A percentile compares a stretch with the other conserved stretches of the same genome.
Conservation (phyloP, 2,888 invertebrate genomes). For the Graphium colonna region DNA sequence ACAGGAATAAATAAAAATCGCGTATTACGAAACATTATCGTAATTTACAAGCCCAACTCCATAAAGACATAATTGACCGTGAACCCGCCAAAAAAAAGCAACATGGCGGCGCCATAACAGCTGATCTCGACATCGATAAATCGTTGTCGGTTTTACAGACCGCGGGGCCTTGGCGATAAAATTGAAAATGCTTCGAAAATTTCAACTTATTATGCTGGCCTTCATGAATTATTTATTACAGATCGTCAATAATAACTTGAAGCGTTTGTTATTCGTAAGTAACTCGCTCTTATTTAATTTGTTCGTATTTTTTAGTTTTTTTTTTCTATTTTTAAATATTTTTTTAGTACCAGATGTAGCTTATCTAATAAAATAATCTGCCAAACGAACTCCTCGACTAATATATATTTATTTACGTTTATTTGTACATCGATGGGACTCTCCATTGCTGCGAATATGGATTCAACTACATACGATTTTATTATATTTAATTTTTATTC, state of each 20-base stretch:
- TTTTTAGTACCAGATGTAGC: no score
- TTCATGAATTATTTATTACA: no score
- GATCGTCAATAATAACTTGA: neutral
- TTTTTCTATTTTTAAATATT: no score
- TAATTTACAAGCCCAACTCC: slow-evolving; percentile 4
- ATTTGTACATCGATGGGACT: no score
- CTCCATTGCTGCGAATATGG: no score
- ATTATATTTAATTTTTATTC: no score
- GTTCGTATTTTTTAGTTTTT: no score
- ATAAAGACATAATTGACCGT: slow-evolving; percentile 12
- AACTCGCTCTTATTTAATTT: no score
- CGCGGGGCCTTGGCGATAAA: neutral
- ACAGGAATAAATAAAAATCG: neutral
- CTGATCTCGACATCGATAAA: slow-evolving; percentile 9
- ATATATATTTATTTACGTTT: no score
- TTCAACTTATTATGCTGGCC: neutral
- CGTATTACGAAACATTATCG: neutral
- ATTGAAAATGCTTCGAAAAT: slow-evolving; percentile 1
- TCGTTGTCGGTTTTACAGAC: neutral
- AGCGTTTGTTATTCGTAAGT: neutral
- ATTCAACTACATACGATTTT: no score
- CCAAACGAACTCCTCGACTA: no score
- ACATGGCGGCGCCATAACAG: slow-evolving; percentile 15
- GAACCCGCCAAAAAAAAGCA: slow-evolving; percentile 4
- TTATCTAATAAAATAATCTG: no score